These are phyloP conservation scores for Chaunax sp. DNA, from an alignment of 2,797 vertebrate genomes.

Conservation along the genomic window DNA sequence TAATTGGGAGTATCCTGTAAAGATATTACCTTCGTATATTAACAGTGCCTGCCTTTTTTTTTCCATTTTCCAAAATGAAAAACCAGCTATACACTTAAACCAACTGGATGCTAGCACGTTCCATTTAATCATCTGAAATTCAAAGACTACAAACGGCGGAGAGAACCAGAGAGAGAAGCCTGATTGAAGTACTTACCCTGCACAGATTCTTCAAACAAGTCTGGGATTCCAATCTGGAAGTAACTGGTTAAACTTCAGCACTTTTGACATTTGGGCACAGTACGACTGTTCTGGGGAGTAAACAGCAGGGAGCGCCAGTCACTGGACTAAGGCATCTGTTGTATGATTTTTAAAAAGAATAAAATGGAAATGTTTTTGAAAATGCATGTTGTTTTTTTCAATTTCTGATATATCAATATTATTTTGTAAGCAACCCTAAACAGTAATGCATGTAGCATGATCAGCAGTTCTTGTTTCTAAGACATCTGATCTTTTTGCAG, in stretches of 20 bases:
- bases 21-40: not conserved
- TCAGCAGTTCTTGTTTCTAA: not conserved
- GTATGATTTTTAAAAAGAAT: too few species aligned
- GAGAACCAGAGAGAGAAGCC: not conserved
- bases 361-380: too few species aligned
- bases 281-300: not conserved
- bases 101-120: not conserved
- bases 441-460: not conserved
- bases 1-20: not conserved
- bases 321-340: not conserved
- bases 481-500: not conserved
- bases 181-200: not conserved
- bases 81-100: not conserved
- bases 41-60: too few species aligned
- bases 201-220: not conserved
- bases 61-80: not conserved
- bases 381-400: not conserved
- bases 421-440: not conserved
- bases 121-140: not conserved
- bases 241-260: not conserved
- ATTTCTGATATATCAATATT: not conserved
- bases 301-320: slow-evolving; percentile 50
- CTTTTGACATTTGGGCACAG: not conserved
- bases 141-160: not conserved
- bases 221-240: not conserved